Conservation (phyloP, 2,797 vertebrate species). For the Gambelia wislizenii region DNA sequence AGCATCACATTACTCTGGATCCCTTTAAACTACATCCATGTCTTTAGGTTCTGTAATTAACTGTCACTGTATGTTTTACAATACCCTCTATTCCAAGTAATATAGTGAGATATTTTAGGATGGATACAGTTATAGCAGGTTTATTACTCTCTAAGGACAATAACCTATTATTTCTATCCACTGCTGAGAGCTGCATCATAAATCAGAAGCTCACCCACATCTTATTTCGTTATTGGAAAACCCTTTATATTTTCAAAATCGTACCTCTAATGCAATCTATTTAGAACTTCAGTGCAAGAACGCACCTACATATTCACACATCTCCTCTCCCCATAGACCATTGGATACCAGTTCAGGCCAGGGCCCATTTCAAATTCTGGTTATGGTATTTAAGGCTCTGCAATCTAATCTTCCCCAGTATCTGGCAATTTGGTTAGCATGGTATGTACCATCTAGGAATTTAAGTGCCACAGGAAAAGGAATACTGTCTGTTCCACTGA, state of each 20-base stretch:
- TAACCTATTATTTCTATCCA: constrained; percentile 30
- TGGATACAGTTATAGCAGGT: neutral
- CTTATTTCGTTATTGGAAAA: constrained; percentile 63
- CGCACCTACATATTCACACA: no score
- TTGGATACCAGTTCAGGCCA: no score
- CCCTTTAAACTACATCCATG: neutral
- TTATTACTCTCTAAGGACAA: constrained; percentile 30
- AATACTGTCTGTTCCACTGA: no score
- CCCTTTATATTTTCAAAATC: constrained; percentile 33
- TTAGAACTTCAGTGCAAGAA: constrained; percentile 51
- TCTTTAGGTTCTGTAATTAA: neutral
- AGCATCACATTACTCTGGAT: neutral
- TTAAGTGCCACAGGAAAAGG: no score
- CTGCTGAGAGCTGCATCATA: constrained; percentile 39
- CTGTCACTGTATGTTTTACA: neutral
- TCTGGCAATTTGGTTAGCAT: no score
- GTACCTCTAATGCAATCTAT: constrained; percentile 64
- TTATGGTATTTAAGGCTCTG: no score
- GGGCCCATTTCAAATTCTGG: no score
- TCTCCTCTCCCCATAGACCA: no score
- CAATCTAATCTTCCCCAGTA: no score
- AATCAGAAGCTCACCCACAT: constrained; percentile 49
- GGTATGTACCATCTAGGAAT: no score
- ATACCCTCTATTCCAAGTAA: neutral
- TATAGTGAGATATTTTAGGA: neutral